phyloP scores from a whole-genome alignment of 2,113 vertebrate genomes.

The Gobio gobio region DNA sequence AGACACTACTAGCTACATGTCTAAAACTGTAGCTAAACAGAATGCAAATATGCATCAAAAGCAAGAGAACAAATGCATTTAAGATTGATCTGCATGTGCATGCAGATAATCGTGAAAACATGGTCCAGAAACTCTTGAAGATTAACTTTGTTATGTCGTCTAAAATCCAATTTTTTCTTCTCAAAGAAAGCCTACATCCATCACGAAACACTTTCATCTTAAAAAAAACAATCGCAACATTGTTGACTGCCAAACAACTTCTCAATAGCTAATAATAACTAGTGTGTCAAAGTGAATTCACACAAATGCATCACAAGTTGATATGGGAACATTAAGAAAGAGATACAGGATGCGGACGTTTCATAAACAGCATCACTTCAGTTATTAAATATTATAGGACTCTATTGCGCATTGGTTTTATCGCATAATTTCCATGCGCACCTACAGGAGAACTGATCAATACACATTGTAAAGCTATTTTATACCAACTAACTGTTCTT shows the following conservation, averaged over 20 bases:
- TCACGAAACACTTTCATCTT: not conserved
- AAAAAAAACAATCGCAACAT: not conserved
- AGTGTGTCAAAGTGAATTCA: not conserved
- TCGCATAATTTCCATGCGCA: not conserved
- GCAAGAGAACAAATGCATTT: not conserved
- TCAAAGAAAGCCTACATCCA: not conserved
- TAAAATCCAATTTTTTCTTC: conserved; percentile 20
- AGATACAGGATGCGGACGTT: not conserved
- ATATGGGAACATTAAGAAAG: not conserved
- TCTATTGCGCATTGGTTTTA: not conserved
- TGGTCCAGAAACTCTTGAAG: not conserved
- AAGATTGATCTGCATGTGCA: not conserved
- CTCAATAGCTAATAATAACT: not conserved
- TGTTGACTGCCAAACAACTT: not conserved
- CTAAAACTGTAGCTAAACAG: not conserved
- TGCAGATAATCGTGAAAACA: not conserved
- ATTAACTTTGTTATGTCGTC: not conserved
- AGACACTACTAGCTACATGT: not conserved
- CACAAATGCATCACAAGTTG: not conserved
- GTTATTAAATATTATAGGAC: not conserved
- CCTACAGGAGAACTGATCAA: not conserved
- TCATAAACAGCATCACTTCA: not conserved
- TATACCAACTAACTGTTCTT: not conserved
- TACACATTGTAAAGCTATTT: not conserved
- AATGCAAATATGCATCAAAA: not conserved